Base-by-base conservation (phyloP, 2,113 vertebrate genomes). In the Burhinus oedicnemus region DNA sequence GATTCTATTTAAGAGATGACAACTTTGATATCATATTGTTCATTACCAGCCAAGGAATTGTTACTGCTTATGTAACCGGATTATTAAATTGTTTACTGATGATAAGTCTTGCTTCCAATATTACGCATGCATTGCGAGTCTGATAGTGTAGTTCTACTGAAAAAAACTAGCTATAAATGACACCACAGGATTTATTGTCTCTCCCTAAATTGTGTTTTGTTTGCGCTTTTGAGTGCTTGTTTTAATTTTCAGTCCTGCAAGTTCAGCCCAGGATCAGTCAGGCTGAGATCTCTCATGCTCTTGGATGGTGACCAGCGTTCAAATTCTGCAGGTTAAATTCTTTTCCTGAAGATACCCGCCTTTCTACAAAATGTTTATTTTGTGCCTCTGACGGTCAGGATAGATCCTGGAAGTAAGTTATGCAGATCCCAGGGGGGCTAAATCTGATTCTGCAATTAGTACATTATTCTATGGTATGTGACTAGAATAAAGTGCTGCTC, bases 21-120 rank as follows among this genome's bases (percentile, higher is more conserved):
- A 95, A 87, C 83, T 93, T 97, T 72, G 93, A 95, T 97, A 92
- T 84, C 79, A 26, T 84, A 23, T 68, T 91, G 69, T 97, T 90
- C 92, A 65, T 96, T 91, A 92, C 69, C 36, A 81, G 83, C 77
- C 88, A 83, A 91, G 82, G 88, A 90, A 74, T 74, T 86, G 93
- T 90, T 94, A 10, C 85, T 74, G 82, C 64, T 88, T 78, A 5
- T 86, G 54, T 94, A 96, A 93, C 58, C 2, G 3, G 68, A 47
- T 93, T 94, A 91, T 93, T 95, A 70, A 88, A 92, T 74, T 92
- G 79, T 95, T 93, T 75, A 45, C 85, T 76, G 80, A 83, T 88
- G 66, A 44, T 83, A 81, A 58, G 45, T 87, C 91, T 95, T 79
- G 34, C 61, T 95, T 82, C 44, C 34, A 51, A 12, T 87, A 66